These are phyloP conservation scores for Clitarchus hookeri DNA, from an alignment of 2,888 invertebrate species.

Conservation along the genomic window DNA sequence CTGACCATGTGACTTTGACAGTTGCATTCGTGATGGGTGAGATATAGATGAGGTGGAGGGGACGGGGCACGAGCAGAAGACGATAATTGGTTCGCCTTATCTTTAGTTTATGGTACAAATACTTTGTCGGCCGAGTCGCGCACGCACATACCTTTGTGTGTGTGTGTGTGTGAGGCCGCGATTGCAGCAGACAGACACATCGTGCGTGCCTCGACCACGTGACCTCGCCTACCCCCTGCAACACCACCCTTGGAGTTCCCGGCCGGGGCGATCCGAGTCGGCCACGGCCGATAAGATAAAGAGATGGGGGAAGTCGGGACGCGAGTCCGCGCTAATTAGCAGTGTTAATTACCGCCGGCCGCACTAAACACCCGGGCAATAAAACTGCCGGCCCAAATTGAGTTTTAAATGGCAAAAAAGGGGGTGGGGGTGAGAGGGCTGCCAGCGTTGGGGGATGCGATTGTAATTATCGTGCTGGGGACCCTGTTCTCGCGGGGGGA, in stretches of 20 bases:
- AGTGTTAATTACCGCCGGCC: not conserved
- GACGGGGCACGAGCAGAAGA: too few relatives aligned
- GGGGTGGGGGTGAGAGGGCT: not conserved
- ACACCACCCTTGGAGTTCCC: not conserved
- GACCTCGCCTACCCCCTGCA: not conserved
- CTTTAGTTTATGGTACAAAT: too few relatives aligned
- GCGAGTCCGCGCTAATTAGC: slow-evolving; percentile 9
- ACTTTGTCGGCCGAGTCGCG: too few relatives aligned
- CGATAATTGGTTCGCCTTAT: too few relatives aligned
- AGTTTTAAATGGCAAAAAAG: not conserved
- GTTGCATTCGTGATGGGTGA: too few relatives aligned
- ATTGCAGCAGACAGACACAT: too few relatives aligned
- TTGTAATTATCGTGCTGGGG: not conserved
- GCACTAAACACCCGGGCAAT: not conserved
- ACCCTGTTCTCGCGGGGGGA: not conserved
- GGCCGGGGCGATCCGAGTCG: not conserved
- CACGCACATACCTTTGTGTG: too few relatives aligned
- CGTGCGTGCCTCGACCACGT: not conserved
- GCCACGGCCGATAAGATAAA: not conserved
- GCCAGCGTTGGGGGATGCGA: not conserved
- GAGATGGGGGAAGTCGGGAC: not conserved
- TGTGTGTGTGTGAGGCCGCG: too few relatives aligned
- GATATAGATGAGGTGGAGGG: too few relatives aligned
- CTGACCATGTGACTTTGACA: too few relatives aligned
- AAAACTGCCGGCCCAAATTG: slow-evolving; percentile 2